Evolutionary conservation across 2,888 invertebrate genomes (phyloP).

Genomic region (Lissocephala sabroskyi): DNA sequence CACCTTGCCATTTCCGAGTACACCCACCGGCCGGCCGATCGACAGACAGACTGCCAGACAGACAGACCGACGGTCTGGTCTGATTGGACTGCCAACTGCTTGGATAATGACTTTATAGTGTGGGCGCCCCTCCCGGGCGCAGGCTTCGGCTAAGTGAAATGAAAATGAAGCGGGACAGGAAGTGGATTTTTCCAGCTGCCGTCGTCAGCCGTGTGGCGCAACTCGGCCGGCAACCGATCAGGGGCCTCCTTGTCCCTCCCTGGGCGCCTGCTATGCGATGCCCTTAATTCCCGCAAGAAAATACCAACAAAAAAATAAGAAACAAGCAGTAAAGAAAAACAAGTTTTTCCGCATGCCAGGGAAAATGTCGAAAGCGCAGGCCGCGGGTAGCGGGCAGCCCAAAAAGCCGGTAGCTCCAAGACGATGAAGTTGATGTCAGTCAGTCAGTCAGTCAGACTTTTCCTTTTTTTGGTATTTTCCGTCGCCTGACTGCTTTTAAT

Average conservation of each 20-base stretch:
- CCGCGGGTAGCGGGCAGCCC: neutral
- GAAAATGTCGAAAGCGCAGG: conserved; percentile 36
- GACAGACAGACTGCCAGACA: conserved; percentile 4
- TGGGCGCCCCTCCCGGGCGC: too few species aligned
- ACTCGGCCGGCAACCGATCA: neutral
- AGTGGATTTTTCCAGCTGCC: conserved; percentile 13
- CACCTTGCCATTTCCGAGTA: conserved; percentile 40
- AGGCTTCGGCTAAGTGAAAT: too few species aligned
- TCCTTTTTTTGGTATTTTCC: conserved; percentile 54
- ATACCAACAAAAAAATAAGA: conserved; percentile 39
- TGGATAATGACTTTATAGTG: too few species aligned
- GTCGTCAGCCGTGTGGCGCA: neutral
- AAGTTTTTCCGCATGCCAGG: conserved; percentile 66
- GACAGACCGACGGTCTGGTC: conserved; percentile 3
- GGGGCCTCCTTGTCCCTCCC: too few species aligned
- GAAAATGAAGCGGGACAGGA: conserved; percentile 30
- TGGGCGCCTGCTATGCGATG: too few species aligned
- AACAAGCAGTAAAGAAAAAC: conserved; percentile 45
- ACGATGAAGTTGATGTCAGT: neutral
- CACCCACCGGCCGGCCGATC: neutral
- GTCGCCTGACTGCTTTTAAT: conserved; percentile 37
- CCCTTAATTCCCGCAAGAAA: conserved; percentile 46
- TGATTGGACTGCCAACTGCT: too few species aligned
- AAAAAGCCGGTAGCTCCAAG: neutral
- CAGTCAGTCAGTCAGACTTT: conserved; percentile 41